phyloP scores from a whole-genome alignment of 2,888 invertebrate species.

The Hydriomena furcata region DNA sequence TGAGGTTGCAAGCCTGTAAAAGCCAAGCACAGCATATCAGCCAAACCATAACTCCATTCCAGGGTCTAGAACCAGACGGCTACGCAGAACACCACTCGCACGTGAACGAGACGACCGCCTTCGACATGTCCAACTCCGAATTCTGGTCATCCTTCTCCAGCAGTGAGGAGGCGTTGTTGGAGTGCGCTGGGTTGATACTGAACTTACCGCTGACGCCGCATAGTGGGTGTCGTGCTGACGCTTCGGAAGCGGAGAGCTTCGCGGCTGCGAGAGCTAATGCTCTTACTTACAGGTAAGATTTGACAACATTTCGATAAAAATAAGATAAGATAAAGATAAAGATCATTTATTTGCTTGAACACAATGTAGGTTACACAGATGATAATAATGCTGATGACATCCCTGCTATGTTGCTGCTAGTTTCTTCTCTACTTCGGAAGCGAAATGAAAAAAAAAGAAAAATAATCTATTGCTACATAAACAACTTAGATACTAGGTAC shows the following conservation, averaged over 20 bases:
- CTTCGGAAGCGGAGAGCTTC: constrained; percentile 67
- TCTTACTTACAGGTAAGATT: constrained; percentile 85
- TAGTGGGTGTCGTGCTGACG: constrained; percentile 71
- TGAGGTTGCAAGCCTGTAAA: no score
- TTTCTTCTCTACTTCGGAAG: no score
- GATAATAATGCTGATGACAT: no score
- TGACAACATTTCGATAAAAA: no score
- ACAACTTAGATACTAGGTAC: no score
- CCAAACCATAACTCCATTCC: constrained; percentile 4
- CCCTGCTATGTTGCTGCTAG: no score
- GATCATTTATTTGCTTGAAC: no score
- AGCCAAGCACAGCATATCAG: no score
- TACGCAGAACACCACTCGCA: constrained; percentile 85
- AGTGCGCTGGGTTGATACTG: constrained; percentile 88
- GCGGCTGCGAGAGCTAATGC: constrained; percentile 83
- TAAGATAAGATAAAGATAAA: no score
- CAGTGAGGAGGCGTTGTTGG: constrained; percentile 89
- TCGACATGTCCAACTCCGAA: constrained; percentile 90
- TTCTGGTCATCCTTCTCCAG: constrained; percentile 93
- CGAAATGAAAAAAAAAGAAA: no score
- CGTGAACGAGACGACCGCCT: constrained; percentile 85
- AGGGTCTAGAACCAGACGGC: constrained; percentile 85
- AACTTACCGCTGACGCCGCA: constrained; percentile 88
- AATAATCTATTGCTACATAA: no score
- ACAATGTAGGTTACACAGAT: no score